Percentiles rank a stretch among this genome's conserved stretches.
phyloP scores from a whole-genome alignment of 2,888 invertebrate species.

The Perizoma flavofasciatum region DNA sequence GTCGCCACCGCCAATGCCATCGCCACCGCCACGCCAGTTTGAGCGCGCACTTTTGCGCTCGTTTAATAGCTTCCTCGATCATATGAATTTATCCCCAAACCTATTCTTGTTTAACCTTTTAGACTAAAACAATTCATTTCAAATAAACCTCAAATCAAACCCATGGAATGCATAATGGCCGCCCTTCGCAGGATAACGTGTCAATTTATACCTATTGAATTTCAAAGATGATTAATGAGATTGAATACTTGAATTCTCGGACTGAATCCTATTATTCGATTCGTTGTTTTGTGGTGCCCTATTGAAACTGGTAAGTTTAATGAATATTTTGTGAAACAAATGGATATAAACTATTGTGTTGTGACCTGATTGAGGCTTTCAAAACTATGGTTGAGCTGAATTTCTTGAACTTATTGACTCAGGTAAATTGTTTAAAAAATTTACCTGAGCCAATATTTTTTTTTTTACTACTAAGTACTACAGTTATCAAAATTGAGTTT shows the following conservation, averaged over 20 bases:
- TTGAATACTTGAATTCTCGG: conserved; percentile 63
- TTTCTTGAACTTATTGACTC: too few relatives aligned
- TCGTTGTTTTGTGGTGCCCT: conserved; percentile 45
- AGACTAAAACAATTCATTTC: conserved; percentile 21
- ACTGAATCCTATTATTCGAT: conserved; percentile 54
- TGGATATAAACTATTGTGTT: conserved; percentile 21
- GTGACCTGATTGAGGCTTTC: conserved; percentile 2
- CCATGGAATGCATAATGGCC: conserved; percentile 66
- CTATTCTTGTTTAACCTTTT: too few relatives aligned
- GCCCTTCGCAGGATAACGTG: conserved; percentile 58
- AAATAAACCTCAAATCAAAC: conserved; percentile 44
- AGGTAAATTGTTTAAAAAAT: too few relatives aligned
- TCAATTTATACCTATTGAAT: conserved; percentile 77
- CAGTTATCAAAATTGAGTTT: too few relatives aligned
- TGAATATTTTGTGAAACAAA: conserved; percentile 27
- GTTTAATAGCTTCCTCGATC: too few relatives aligned
- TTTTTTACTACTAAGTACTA: too few relatives aligned
- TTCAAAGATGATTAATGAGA: conserved; percentile 80
- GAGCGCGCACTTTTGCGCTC: too few relatives aligned
- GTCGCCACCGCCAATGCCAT: too few relatives aligned
- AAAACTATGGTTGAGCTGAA: too few relatives aligned
- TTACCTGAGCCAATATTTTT: too few relatives aligned
- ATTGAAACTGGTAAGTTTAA: conserved; percentile 18
- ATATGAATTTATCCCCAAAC: too few relatives aligned
- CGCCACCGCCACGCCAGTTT: too few relatives aligned